These are phyloP conservation scores for Clangula hyemalis DNA, from an alignment of 2,797 vertebrate genomes.

Conservation along the genomic window DNA sequence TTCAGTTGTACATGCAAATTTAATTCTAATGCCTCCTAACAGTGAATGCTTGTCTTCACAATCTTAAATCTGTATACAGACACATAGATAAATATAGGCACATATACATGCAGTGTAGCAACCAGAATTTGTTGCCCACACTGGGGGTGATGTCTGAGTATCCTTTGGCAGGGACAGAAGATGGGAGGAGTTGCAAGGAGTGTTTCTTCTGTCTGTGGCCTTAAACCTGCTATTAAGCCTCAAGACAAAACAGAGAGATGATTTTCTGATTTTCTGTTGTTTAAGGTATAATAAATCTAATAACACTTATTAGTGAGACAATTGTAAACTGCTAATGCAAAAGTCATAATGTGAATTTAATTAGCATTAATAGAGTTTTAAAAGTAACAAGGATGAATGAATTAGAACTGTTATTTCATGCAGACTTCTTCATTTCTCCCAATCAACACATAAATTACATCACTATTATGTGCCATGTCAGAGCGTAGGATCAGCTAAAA, in stretches of 20 bases:
- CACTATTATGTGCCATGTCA: background rate
- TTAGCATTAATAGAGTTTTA: background rate
- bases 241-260: background rate
- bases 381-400: background rate
- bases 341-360: background rate
- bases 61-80: background rate
- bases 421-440: background rate
- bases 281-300: background rate
- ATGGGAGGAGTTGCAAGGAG: background rate
- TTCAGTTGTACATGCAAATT: background rate
- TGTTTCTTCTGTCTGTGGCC: background rate
- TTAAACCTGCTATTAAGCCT: background rate
- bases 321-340: conserved; percentile 13
- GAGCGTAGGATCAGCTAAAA: background rate
- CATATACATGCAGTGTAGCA: accelerated
- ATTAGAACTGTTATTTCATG: background rate
- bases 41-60: background rate
- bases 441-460: background rate
- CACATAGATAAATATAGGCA: too few relatives aligned
- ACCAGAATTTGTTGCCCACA: background rate
- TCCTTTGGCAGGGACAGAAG: background rate
- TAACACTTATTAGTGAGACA: background rate
- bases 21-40: background rate
- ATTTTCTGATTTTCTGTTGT: background rate
- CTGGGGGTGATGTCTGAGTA: background rate